Conservation (phyloP, 2,888 invertebrate genomes). For the Prenolepis imparis region DNA sequence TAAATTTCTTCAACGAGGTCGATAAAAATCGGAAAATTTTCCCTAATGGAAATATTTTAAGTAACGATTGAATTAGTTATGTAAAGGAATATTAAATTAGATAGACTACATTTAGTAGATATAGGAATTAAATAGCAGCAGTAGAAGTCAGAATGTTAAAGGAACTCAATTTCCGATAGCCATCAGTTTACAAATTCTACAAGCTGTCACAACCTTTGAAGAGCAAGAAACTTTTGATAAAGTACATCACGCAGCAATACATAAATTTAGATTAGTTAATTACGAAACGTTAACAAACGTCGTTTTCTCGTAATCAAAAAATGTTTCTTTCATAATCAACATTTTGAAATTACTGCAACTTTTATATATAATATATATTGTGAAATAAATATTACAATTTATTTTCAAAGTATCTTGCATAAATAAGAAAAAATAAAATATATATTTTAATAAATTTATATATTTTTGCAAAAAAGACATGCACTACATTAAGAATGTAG, state of each 20-base stretch:
- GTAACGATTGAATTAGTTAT: not conserved
- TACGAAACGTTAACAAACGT: not conserved
- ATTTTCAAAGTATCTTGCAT: not conserved
- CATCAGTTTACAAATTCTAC: slow-evolving; percentile 31
- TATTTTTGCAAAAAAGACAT: not conserved
- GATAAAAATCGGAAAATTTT: not conserved
- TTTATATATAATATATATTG: not conserved
- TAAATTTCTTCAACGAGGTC: not conserved
- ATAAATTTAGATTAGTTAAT: not conserved
- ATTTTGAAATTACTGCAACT: not conserved
- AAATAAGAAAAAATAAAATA: not conserved
- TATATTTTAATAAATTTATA: not conserved
- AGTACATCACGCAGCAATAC: not conserved
- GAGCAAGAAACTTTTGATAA: slow-evolving; percentile 24
- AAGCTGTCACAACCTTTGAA: slow-evolving; percentile 30
- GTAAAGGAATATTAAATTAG: slow-evolving; percentile 16
- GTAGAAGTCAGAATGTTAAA: slow-evolving; percentile 7
- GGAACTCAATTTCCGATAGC: slow-evolving; percentile 26
- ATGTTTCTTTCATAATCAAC: not conserved
- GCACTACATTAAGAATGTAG: not conserved
- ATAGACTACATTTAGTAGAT: not conserved
- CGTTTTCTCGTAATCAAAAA: not conserved
- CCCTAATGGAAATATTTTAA: not conserved
- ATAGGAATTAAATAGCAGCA: not conserved
- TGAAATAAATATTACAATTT: not conserved